Conservation (phyloP, 1,140 invertebrate species). For the Euwallacea similis region DNA sequence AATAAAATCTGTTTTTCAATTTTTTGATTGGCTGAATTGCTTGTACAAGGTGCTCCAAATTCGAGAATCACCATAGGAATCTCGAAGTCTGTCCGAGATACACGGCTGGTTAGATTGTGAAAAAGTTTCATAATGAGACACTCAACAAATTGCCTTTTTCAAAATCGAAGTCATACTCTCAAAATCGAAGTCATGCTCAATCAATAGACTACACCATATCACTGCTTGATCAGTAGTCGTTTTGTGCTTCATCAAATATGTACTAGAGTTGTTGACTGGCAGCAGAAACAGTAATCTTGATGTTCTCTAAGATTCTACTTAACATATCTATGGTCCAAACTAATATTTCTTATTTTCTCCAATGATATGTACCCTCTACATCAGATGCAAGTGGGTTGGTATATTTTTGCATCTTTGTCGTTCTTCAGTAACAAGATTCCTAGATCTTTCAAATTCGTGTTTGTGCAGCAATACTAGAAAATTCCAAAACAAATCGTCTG, state of each 20-base stretch:
- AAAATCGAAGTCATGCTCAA: neutral
- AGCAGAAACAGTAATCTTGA: neutral
- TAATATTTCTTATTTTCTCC: neutral
- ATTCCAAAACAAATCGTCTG: neutral
- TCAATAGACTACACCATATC: conserved; percentile 1
- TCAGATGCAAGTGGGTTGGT: neutral
- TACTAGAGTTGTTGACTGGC: neutral
- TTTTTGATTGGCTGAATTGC: no score
- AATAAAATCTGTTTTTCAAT: no score
- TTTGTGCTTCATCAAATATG: neutral
- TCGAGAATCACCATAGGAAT: no score
- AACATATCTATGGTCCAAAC: neutral
- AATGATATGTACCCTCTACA: neutral
- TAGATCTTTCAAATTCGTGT: neutral
- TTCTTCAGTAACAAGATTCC: neutral
- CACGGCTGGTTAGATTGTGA: no score
- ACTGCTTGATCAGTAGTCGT: neutral
- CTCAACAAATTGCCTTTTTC: no score
- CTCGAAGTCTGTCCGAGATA: no score
- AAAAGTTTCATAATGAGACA: no score
- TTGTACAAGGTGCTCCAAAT: no score
- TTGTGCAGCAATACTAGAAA: neutral
- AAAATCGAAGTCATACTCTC: no score
- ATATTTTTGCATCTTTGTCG: neutral
- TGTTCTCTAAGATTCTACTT: neutral